These are phyloP conservation scores for Smutsia gigantea DNA, from an alignment of 2,797 vertebrate species.

Conservation along the genomic window DNA sequence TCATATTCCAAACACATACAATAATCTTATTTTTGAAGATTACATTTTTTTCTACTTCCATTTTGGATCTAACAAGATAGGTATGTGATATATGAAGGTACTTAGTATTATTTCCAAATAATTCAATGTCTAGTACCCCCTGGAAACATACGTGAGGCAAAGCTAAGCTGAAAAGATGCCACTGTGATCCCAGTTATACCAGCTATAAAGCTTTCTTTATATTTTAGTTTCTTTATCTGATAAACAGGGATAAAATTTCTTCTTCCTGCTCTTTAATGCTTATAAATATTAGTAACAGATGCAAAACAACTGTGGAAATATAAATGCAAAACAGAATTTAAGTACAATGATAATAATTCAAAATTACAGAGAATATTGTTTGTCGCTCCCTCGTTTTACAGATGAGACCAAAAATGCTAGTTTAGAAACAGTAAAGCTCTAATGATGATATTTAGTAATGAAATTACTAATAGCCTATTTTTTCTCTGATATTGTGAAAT, in stretches of 20 bases:
- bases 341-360: background rate
- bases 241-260: background rate
- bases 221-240: background rate
- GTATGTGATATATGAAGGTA: background rate
- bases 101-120: background rate
- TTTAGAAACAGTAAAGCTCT: background rate
- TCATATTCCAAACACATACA: slow-evolving; percentile 25
- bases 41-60: background rate
- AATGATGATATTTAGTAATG: background rate
- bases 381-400: slow-evolving; percentile 40
- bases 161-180: background rate
- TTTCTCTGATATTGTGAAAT: background rate
- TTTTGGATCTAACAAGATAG: background rate
- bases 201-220: background rate
- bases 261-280: background rate
- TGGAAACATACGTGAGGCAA: background rate
- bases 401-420: background rate
- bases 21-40: background rate
- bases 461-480: background rate
- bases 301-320: background rate
- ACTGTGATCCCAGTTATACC: background rate
- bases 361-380: slow-evolving; percentile 2
- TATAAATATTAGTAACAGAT: background rate
- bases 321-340: background rate
- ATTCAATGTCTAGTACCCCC: background rate